Conservation (phyloP, 1,140 invertebrate species). For the Apocrypta bakeri region DNA sequence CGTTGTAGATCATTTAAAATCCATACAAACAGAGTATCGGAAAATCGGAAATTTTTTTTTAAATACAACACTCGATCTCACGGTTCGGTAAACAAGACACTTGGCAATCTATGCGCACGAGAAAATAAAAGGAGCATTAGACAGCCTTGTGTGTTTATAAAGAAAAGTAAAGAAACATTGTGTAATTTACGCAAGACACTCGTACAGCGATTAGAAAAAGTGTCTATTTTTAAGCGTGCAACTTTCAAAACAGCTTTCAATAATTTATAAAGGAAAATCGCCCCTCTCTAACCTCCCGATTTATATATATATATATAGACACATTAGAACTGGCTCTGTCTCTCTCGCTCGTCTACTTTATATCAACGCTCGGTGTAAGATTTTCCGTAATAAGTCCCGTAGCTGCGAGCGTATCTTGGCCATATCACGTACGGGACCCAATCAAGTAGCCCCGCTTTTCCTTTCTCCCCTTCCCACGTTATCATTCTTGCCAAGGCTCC, state of each 20-base stretch:
- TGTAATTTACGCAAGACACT: conserved; percentile 46
- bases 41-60: neutral
- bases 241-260: conserved; percentile 52
- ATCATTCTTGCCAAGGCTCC: conserved; percentile 46
- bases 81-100: neutral
- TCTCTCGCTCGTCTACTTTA: neutral
- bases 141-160: neutral
- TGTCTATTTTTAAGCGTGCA: conserved; percentile 42
- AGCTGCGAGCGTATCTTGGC: neutral
- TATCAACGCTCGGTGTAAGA: neutral
- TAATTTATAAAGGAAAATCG: conserved; percentile 47
- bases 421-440: neutral
- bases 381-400: conserved; percentile 21
- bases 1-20: neutral
- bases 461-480: conserved; percentile 52
- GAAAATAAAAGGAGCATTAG: conserved; percentile 12
- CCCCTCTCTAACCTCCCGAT: conserved; percentile 17
- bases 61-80: neutral
- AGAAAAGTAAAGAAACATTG: conserved; percentile 45
- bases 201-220: conserved; percentile 15
- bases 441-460: conserved; percentile 7
- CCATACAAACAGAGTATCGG: neutral
- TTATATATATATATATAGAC: too few relatives aligned
- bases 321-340: neutral
- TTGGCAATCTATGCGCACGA: neutral